Percentiles rank a stretch among this genome's conserved stretches.
These are phyloP conservation scores for Urocolius indicus DNA, from an alignment of 2,113 vertebrate genomes.

Conservation along the genomic window DNA sequence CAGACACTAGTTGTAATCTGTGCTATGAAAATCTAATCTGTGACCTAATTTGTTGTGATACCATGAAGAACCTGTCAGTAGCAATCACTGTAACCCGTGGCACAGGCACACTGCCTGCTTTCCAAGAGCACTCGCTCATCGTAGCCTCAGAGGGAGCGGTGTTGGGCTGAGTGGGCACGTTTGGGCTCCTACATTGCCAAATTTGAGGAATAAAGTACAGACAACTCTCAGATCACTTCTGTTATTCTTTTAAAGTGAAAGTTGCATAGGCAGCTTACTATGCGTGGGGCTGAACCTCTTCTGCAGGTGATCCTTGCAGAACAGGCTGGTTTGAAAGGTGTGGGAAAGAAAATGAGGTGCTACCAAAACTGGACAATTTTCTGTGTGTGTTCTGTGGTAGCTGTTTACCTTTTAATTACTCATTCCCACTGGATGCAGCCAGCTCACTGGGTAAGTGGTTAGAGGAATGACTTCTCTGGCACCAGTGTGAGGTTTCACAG, in stretches of 20 bases:
- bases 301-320: not conserved
- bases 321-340: not conserved
- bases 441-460: not conserved
- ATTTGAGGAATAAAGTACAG: not conserved
- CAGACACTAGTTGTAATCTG: slow-evolving; percentile 39
- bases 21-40: slow-evolving; percentile 63
- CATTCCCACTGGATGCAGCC: not conserved
- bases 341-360: not conserved
- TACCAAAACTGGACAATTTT: not conserved
- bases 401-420: not conserved
- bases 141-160: not conserved
- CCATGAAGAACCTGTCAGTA: slow-evolving; percentile 67
- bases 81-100: slow-evolving; percentile 48
- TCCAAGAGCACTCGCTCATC: not conserved
- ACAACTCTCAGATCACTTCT: not conserved
- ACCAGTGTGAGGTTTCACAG: not conserved
- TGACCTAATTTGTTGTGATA: slow-evolving; percentile 72
- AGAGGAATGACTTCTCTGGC: not conserved
- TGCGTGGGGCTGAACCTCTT: not conserved
- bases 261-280: not conserved
- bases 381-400: not conserved
- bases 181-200: not conserved
- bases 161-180: rapidly evolving
- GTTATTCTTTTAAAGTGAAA: not conserved
- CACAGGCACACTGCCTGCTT: not conserved